Evolutionary conservation across 2,797 vertebrate species (phyloP).

Genomic region (Chromobotia macracanthus): DNA sequence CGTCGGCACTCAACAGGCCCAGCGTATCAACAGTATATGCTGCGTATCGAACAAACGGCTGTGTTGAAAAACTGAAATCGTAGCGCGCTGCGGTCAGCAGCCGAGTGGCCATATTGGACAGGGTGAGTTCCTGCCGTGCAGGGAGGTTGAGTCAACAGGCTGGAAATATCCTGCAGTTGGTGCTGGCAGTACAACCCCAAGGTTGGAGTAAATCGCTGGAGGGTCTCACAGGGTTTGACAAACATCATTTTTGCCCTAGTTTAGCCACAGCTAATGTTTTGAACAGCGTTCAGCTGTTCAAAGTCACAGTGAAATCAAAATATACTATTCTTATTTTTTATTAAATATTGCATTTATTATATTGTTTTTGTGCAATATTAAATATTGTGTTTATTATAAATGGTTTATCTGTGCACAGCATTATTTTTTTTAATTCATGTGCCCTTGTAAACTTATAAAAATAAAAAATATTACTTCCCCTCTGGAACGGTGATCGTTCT

Average conservation of each 20-base stretch:
- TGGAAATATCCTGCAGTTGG: slow-evolving; percentile 81
- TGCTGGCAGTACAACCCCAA: slow-evolving; percentile 76
- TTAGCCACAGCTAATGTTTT: slow-evolving; percentile 44
- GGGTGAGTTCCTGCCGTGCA: slow-evolving; percentile 63
- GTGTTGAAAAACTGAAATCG: slow-evolving; percentile 47
- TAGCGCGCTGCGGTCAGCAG: slow-evolving; percentile 51
- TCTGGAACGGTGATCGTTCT: too few relatives aligned
- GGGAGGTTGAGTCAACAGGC: slow-evolving; percentile 75
- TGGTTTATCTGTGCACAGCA: too few relatives aligned
- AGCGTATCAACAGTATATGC: slow-evolving; percentile 22
- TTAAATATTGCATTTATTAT: too few relatives aligned
- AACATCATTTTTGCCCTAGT: slow-evolving; percentile 65
- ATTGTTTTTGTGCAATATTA: too few relatives aligned
- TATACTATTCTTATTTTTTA: too few relatives aligned
- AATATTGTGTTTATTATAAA: too few relatives aligned
- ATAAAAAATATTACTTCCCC: too few relatives aligned
- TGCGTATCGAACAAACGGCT: slow-evolving; percentile 13
- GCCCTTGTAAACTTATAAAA: too few relatives aligned
- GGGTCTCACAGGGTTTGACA: slow-evolving; percentile 61
- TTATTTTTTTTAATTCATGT: too few relatives aligned
- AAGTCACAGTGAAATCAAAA: too few relatives aligned
- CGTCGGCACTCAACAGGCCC: neutral
- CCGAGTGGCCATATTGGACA: slow-evolving; percentile 59
- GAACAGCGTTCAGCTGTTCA: slow-evolving; percentile 4
- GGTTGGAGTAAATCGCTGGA: slow-evolving; percentile 73